Evolutionary conservation across 2,888 invertebrate species (phyloP).

Genomic region (Resseliella maxima): DNA sequence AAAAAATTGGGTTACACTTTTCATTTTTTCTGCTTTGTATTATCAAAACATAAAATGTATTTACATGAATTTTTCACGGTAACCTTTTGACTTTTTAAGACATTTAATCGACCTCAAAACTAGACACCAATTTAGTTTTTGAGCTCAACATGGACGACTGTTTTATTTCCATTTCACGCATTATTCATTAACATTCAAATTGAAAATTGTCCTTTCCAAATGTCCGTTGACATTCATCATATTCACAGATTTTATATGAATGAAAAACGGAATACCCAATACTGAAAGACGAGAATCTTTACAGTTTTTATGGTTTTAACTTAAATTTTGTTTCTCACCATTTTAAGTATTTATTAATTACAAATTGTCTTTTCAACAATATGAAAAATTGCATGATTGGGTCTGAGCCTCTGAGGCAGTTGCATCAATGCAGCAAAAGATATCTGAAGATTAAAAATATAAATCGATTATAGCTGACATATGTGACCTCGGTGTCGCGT

Average conservation of each 20-base stretch:
- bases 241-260: not conserved
- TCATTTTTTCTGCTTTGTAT: not conserved
- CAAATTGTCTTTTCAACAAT: too few species aligned
- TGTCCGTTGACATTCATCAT: not conserved
- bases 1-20: not conserved
- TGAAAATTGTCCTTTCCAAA: not conserved
- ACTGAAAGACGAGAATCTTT: too few species aligned
- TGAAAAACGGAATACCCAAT: not conserved
- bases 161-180: not conserved
- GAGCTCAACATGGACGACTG: not conserved
- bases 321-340: too few species aligned
- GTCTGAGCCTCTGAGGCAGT: too few species aligned
- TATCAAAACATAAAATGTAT: not conserved
- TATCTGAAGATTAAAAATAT: not conserved
- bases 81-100: not conserved
- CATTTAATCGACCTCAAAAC: constrained; percentile 10
- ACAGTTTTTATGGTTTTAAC: too few species aligned
- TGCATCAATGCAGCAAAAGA: constrained; percentile 3
- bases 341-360: too few species aligned
- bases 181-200: not conserved
- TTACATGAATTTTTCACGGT: not conserved
- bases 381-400: too few species aligned
- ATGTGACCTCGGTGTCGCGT: not conserved
- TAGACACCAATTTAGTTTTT: not conserved
- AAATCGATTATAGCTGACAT: not conserved